phyloP scores from a whole-genome alignment of 2,113 vertebrate species.

The Crotalus horridus region DNA sequence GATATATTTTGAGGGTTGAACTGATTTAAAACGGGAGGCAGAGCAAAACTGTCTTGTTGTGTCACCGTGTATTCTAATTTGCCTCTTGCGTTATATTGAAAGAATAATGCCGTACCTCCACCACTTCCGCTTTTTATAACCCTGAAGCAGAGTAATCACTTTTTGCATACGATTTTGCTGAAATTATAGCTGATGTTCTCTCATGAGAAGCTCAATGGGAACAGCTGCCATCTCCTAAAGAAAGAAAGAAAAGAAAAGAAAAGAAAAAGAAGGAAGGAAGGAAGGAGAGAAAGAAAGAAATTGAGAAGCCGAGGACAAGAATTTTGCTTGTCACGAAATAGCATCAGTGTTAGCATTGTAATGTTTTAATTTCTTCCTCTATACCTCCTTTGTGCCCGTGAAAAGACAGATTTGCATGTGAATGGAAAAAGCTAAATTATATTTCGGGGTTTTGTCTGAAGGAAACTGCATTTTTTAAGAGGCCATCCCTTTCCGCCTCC shows the following conservation, averaged over 20 bases:
- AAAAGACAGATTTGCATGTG: conserved; percentile 66
- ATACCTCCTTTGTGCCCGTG: conserved; percentile 56
- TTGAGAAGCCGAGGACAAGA: conserved; percentile 56
- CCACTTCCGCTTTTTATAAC: conserved; percentile 50
- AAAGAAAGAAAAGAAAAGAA: not conserved
- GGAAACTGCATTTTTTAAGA: conserved; percentile 49
- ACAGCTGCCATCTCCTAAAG: conserved; percentile 64
- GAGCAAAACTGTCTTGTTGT: conserved; percentile 21
- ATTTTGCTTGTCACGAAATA: conserved; percentile 58
- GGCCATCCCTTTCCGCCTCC: conserved; percentile 41
- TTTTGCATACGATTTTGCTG: conserved; percentile 61
- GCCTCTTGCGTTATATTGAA: conserved; percentile 58
- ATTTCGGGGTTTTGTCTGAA: conserved; percentile 53
- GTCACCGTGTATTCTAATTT: conserved; percentile 49
- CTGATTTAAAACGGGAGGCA: conserved; percentile 17
- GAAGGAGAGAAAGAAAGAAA: conserved; percentile 23
- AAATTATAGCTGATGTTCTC: conserved; percentile 59
- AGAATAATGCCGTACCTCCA: conserved; percentile 43
- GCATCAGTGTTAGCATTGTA: conserved; percentile 56
- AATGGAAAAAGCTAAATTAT: conserved; percentile 62
- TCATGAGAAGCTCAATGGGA: conserved; percentile 65
- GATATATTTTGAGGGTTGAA: not conserved
- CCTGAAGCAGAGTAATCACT: conserved; percentile 44
- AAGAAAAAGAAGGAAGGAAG: not conserved
- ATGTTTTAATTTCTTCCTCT: conserved; percentile 68